Percentiles rank a stretch among this genome's conserved stretches.
These are phyloP conservation scores for Ailuropoda melanoleuca DNA, from an alignment of 2,113 vertebrate genomes.

Conservation along the genomic window DNA sequence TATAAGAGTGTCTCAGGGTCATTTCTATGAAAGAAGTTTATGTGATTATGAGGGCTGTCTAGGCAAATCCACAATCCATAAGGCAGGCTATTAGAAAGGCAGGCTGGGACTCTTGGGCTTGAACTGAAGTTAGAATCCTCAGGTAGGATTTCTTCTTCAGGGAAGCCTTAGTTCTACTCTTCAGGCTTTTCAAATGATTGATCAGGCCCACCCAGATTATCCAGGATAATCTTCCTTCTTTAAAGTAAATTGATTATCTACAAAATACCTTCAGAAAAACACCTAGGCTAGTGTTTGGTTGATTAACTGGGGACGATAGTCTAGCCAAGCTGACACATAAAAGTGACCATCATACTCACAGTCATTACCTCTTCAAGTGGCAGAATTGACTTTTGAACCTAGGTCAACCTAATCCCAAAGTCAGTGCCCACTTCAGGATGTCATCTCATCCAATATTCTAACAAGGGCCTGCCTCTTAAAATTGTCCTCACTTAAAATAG, in stretches of 20 bases:
- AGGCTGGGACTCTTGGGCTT: neutral
- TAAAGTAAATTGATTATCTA: slow-evolving; percentile 2
- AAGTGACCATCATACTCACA: neutral
- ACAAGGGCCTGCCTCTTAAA: neutral
- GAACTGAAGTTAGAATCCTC: neutral
- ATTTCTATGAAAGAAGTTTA: neutral
- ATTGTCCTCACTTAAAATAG: neutral
- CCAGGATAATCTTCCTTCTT: neutral
- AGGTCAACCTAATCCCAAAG: neutral
- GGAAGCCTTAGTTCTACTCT: neutral
- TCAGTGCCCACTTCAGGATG: neutral
- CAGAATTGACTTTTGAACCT: neutral
- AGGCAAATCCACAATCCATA: neutral
- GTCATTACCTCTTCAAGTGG: neutral
- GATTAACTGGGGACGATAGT: neutral
- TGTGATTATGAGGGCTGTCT: neutral
- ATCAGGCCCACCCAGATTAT: neutral
- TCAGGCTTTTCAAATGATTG: neutral
- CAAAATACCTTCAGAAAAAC: neutral
- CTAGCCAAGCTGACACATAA: neutral
- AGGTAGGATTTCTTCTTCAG: neutral
- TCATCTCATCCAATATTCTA: neutral
- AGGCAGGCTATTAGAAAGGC: neutral
- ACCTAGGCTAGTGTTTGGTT: neutral
- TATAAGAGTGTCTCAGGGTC: neutral